Conservation (phyloP, 2,113 vertebrate genomes). For the Pristiophorus japonicus region DNA sequence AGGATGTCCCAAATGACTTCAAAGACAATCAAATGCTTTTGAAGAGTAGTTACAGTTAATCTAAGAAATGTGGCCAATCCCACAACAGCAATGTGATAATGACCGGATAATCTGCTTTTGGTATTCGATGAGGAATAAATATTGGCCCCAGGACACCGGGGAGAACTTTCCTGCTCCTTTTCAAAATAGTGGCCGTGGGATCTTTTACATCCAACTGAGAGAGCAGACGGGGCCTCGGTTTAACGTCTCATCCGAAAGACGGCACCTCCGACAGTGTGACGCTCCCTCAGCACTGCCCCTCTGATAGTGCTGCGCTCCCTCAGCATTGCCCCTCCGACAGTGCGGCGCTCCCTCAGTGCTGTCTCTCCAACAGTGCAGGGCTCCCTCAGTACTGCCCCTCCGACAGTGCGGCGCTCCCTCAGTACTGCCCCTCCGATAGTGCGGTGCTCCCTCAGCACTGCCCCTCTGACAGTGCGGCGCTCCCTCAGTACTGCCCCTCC, state of each 20-base stretch:
- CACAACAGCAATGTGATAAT: neutral
- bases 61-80: neutral
- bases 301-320: neutral
- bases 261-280: neutral
- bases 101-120: too few relatives aligned
- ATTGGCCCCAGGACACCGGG: neutral
- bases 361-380: neutral
- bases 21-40: neutral
- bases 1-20: neutral
- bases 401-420: neutral
- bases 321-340: neutral
- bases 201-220: neutral
- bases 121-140: too few relatives aligned
- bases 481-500: neutral
- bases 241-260: neutral
- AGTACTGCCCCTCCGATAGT: neutral
- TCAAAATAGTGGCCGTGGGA: conserved; percentile 50
- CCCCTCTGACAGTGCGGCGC: neutral
- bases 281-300: neutral
- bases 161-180: conserved; percentile 2
- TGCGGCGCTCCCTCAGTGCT: neutral
- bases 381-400: neutral
- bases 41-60: neutral
- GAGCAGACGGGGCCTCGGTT: too few relatives aligned
- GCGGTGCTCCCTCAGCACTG: neutral